Conservation (phyloP, 2,113 vertebrate species). For the Eclectus roratus region DNA sequence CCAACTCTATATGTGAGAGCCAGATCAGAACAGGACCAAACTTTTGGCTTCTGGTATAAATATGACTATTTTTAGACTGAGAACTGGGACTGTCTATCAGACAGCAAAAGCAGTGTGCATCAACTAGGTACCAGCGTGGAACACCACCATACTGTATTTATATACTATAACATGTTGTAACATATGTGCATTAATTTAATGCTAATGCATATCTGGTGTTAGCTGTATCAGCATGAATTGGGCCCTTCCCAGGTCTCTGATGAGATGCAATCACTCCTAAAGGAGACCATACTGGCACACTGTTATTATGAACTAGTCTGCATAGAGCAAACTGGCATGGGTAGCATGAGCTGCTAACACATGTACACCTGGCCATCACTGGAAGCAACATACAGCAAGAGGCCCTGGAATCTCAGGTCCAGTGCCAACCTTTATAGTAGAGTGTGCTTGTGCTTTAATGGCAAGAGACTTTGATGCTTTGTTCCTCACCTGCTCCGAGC, state of each 20-base stretch:
- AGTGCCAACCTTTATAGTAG: background rate
- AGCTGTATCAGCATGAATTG: background rate
- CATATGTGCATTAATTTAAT: background rate
- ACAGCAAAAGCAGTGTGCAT: background rate
- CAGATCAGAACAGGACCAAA: background rate
- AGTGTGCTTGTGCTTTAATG: background rate
- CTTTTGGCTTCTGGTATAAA: background rate
- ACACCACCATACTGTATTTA: background rate
- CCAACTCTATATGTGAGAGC: background rate
- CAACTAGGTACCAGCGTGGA: background rate
- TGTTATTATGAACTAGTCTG: background rate
- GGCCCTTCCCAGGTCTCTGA: background rate
- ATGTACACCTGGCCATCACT: background rate
- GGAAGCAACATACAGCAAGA: background rate
- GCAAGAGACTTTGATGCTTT: background rate
- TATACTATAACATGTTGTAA: background rate
- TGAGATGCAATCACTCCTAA: background rate
- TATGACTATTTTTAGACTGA: background rate
- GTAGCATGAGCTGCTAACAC: background rate
- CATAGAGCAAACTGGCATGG: background rate
- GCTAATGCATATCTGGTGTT: background rate
- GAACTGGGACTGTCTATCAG: background rate
- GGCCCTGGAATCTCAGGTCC: fast-evolving
- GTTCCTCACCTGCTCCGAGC: background rate
- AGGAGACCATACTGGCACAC: fast-evolving